phyloP scores from a whole-genome alignment of 2,113 vertebrate species.

The Sinocyclocheilus rhinocerous region DNA sequence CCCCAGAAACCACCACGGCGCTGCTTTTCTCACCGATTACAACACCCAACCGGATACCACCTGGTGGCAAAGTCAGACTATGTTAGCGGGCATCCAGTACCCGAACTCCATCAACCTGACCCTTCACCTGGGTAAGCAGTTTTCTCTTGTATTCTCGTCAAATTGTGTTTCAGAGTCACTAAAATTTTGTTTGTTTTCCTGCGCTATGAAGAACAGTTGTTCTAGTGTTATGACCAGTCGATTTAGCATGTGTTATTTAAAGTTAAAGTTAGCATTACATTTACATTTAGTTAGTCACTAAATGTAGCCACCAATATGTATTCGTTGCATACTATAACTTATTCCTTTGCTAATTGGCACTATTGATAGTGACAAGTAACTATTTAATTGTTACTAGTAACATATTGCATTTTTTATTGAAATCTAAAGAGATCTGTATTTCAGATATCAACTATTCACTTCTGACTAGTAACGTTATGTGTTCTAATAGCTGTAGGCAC shows the following conservation, averaged over 20 bases:
- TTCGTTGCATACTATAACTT: neutral
- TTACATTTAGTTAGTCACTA: too few relatives aligned
- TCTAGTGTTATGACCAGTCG: neutral
- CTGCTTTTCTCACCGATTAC: constrained; percentile 95
- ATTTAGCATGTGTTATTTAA: neutral
- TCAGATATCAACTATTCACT: neutral
- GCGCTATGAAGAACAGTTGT: neutral
- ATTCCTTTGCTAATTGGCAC: neutral
- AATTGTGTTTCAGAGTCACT: neutral
- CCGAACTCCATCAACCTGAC: constrained; percentile 94
- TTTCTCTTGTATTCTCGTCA: neutral
- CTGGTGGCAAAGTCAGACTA: constrained; percentile 99
- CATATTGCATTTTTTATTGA: neutral
- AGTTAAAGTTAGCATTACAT: neutral
- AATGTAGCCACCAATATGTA: neutral
- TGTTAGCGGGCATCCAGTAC: constrained; percentile 96
- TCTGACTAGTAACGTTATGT: too few relatives aligned
- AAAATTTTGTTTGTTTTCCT: neutral
- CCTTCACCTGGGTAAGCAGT: constrained; percentile 88
- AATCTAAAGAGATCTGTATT: neutral
- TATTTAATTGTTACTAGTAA: neutral
- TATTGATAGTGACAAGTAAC: neutral
- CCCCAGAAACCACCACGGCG: constrained; percentile 85
- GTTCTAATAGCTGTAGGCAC: too few relatives aligned
- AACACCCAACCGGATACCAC: constrained; percentile 96